These are phyloP conservation scores for Philereme transversata DNA, from an alignment of 2,888 invertebrate species.

Conservation along the genomic window DNA sequence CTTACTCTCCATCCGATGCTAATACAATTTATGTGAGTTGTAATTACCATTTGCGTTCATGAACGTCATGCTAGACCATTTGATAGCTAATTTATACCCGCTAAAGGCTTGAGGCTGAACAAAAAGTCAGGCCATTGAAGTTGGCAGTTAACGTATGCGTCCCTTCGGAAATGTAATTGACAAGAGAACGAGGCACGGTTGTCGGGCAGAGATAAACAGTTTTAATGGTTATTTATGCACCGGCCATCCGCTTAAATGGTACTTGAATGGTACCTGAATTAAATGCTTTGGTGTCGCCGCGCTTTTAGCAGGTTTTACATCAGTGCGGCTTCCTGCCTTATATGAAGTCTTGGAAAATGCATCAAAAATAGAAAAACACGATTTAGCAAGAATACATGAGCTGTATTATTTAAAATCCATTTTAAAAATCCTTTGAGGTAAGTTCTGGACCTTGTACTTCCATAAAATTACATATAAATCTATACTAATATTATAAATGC, in stretches of 20 bases:
- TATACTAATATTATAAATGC: too few species aligned
- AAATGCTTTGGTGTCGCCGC: slow-evolving; percentile 29
- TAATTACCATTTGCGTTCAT: slow-evolving; percentile 25
- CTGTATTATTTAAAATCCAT: too few species aligned
- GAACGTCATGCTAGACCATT: slow-evolving; percentile 14
- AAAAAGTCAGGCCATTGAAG: slow-evolving; percentile 24
- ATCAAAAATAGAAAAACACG: too few species aligned
- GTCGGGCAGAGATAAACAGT: slow-evolving; percentile 68
- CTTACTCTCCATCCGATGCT: background rate
- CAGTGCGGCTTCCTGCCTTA: slow-evolving; percentile 6
- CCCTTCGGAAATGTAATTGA: slow-evolving; percentile 63
- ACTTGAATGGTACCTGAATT: slow-evolving; percentile 20
- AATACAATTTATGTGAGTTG: slow-evolving; percentile 6
- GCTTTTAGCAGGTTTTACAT: slow-evolving; percentile 23
- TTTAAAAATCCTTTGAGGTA: too few species aligned
- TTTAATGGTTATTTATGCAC: slow-evolving; percentile 72
- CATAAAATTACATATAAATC: background rate
- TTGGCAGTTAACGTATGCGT: slow-evolving; percentile 44
- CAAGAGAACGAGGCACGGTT: slow-evolving; percentile 66
- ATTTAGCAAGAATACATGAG: too few species aligned
- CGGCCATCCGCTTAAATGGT: slow-evolving; percentile 27
- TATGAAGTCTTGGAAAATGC: background rate
- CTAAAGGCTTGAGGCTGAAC: slow-evolving; percentile 12
- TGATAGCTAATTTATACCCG: slow-evolving; percentile 25
- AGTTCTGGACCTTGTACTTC: slow-evolving; percentile 1